Evolutionary conservation across 2,888 invertebrate genomes (phyloP).

Genomic region (Polyommatus iphigenia): DNA sequence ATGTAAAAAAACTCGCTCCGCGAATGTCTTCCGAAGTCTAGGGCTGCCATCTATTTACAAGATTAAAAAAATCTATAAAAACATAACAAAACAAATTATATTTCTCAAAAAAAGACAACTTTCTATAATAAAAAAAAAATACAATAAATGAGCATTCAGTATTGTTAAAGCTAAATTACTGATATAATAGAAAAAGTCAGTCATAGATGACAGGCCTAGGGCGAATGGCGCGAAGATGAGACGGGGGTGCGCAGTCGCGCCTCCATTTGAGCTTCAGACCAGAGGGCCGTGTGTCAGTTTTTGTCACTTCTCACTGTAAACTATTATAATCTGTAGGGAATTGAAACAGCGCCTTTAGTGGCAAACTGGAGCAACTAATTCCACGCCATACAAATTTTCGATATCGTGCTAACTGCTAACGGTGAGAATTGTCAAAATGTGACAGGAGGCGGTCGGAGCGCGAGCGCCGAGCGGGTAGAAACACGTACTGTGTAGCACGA

Average conservation of each 20-base stretch:
- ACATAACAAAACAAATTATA: constrained; percentile 16
- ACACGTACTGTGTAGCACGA: constrained; percentile 37
- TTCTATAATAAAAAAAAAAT: constrained; percentile 10
- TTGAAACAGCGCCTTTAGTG: not conserved
- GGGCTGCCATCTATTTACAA: constrained; percentile 15
- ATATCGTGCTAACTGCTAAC: not conserved
- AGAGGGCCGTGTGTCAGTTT: not conserved
- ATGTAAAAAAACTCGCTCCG: constrained; percentile 33
- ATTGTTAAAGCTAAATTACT: constrained; percentile 26
- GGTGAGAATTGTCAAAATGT: not conserved
- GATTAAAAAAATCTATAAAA: constrained; percentile 12
- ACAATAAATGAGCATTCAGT: constrained; percentile 26
- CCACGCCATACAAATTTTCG: not conserved
- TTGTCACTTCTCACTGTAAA: not conserved
- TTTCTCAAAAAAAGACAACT: constrained; percentile 36
- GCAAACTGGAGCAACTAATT: not conserved
- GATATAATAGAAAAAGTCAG: not conserved
- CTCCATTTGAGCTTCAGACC: constrained; percentile 16
- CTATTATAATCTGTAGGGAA: not conserved
- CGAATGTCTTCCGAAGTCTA: not conserved
- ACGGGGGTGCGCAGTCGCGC: constrained; percentile 11
- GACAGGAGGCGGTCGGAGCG: not conserved
- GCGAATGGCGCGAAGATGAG: constrained; percentile 10
- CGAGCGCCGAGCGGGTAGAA: constrained; percentile 20
- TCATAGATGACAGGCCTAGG: constrained; percentile 24